Evolutionary conservation across 2,888 invertebrate genomes (phyloP).

Genomic region (Scaptomyza cyrtandrae): DNA sequence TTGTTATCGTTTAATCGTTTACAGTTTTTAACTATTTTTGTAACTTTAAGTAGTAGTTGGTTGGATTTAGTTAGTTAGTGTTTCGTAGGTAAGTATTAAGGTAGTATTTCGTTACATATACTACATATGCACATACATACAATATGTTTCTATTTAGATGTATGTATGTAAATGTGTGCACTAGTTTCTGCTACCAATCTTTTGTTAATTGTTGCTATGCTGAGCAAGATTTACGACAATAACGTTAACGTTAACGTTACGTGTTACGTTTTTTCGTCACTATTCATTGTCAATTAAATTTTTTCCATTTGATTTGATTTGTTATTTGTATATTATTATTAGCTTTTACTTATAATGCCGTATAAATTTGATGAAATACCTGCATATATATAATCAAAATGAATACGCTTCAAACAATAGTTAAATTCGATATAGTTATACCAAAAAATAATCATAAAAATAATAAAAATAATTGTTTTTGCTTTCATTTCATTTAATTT

Average conservation of each 20-base stretch:
- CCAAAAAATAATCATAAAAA: constrained; percentile 3
- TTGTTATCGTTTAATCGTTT: too few relatives aligned
- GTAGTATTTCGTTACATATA: not conserved
- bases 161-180: too few relatives aligned
- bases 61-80: constrained; percentile 36
- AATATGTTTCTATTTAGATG: too few relatives aligned
- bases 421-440: constrained; percentile 40
- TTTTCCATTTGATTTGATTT: constrained; percentile 3
- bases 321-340: constrained; percentile 12
- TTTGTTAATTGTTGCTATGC: constrained; percentile 5
- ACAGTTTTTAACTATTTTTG: constrained; percentile 14
- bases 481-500: constrained; percentile 34
- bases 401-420: constrained; percentile 50
- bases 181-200: constrained; percentile 28
- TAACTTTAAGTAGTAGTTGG: constrained; percentile 37
- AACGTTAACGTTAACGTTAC: constrained; percentile 18
- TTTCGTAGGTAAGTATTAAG: constrained; percentile 3
- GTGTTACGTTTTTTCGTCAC: constrained; percentile 9
- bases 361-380: not conserved
- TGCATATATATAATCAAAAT: constrained; percentile 42
- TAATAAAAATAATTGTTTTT: constrained; percentile 41
- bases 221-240: constrained; percentile 34
- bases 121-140: constrained; percentile 1
- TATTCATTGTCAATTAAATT: constrained; percentile 16
- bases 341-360: constrained; percentile 6